Percentiles rank a stretch among this genome's conserved stretches.
Conservation (phyloP, 2,113 vertebrate genomes). For the Cyrtonyx montezumae region DNA sequence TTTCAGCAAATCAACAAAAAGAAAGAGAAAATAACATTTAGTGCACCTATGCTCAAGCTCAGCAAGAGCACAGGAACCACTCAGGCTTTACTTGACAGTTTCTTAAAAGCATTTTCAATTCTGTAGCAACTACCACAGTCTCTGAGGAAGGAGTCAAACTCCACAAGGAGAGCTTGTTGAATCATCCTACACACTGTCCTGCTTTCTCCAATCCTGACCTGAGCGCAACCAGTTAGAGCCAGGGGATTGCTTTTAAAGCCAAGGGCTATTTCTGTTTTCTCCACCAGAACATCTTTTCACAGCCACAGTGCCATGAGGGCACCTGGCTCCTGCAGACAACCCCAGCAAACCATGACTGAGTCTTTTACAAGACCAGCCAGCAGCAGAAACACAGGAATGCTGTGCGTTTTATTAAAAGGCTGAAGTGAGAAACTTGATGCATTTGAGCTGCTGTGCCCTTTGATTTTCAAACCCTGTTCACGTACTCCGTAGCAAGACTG, state of each 20-base stretch:
- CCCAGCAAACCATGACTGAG: not conserved
- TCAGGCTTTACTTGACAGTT: not conserved
- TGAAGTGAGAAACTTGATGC: not conserved
- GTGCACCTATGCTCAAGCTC: not conserved
- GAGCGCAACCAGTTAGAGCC: not conserved
- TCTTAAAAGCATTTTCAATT: not conserved
- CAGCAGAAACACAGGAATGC: not conserved
- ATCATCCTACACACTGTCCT: not conserved
- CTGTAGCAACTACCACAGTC: not conserved
- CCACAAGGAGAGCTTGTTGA: not conserved
- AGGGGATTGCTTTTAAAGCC: not conserved
- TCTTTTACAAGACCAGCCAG: not conserved
- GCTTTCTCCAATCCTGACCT: not conserved
- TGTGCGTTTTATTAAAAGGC: not conserved
- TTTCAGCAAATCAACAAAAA: not conserved
- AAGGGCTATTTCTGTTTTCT: not conserved
- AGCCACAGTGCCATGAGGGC: not conserved
- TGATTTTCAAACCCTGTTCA: not conserved
- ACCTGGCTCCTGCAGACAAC: not conserved
- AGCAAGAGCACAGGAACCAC: not conserved
- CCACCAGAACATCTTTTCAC: accelerated
- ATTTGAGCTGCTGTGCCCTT: not conserved
- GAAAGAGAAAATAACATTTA: not conserved
- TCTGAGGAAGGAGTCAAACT: not conserved
- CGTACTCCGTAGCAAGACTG: not conserved